Base-by-base conservation (phyloP, 2,113 vertebrate genomes). In the Etheostoma cragini region DNA sequence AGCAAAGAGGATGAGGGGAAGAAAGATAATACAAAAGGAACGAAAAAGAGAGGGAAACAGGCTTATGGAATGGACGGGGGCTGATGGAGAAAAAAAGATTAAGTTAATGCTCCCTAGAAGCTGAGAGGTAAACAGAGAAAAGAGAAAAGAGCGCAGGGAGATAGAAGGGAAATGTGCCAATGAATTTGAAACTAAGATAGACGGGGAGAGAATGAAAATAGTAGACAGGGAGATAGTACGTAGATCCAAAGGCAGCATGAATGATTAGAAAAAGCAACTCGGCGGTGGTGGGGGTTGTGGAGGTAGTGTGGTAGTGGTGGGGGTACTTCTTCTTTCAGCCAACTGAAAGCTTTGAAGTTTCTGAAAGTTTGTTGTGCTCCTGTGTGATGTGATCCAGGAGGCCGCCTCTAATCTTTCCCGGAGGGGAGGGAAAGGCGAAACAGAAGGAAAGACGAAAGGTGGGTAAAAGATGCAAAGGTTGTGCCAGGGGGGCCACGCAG, bases 51-150 rank as follows among this genome's bases (percentile, higher is more conserved):
- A 58, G 64, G 52, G 54, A 72, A 87, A 89, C 69, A 80, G 52
- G 66, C 76, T 86, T 83, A 84, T 24, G 13, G 69, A 64, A 87
- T 26, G 70, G 71, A 64, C 15, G 19, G 80, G 33, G 47, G 78
- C 61, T 72, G 78, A 64, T 75, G 82, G 61, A 13, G 24, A 1
- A 62, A 54, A 72, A 56, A 42, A 77, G 53, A 83, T 70, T 81
- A 86, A 83, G 80, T 74, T 84, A 81, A 86, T 79, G 68, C 86
- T 85, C 38, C 35, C 71, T 61, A 85, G 62, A 85, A 71, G 61
- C 78, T 69, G 76, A 82, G 69, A 80, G 62, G 73, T 81, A 90
- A 86, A 91, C 79, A 85, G 68, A 80, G 50, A 52, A 22, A n/a
- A 42, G 56, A 78, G 60, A 65, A 64, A 75, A 26, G 49, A 67